These are phyloP conservation scores for Lasioglossum oenotherae DNA, from an alignment of 2,888 invertebrate genomes.

Conservation along the genomic window DNA sequence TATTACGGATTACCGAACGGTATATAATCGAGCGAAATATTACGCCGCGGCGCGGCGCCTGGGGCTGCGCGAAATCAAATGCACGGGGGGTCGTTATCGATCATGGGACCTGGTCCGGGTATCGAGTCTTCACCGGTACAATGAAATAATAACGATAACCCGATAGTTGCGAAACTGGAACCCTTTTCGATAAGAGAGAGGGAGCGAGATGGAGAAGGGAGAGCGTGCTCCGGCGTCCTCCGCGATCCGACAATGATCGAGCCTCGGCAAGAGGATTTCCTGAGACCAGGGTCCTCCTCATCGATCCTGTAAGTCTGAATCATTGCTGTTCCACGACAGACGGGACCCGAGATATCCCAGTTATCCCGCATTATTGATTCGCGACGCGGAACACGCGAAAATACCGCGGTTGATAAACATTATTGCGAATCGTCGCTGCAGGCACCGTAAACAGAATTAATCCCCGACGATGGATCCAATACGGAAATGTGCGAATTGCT, in stretches of 20 bases:
- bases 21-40: conserved; percentile 18
- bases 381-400: conserved; percentile 11
- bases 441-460: conserved; percentile 17
- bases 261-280: not conserved
- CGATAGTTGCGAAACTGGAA: conserved; percentile 14
- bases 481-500: not conserved
- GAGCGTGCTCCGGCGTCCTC: not conserved
- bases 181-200: not conserved
- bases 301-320: conserved; percentile 12
- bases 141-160: conserved; percentile 16
- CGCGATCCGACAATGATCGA: conserved; percentile 9
- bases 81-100: not conserved
- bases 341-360: not conserved
- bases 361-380: conserved; percentile 4
- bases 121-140: not conserved
- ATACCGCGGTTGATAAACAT: conserved; percentile 9
- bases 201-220: not conserved
- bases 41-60: not conserved
- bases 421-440: conserved; percentile 6
- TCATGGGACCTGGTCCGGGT: not conserved
- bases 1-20: conserved; percentile 25
- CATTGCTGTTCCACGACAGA: conserved; percentile 2
- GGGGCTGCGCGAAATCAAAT: conserved; percentile 12
- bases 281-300: not conserved
- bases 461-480: not conserved